Evolutionary conservation across 1,140 invertebrate genomes (phyloP).

Genomic region (Pararge aegeria): DNA sequence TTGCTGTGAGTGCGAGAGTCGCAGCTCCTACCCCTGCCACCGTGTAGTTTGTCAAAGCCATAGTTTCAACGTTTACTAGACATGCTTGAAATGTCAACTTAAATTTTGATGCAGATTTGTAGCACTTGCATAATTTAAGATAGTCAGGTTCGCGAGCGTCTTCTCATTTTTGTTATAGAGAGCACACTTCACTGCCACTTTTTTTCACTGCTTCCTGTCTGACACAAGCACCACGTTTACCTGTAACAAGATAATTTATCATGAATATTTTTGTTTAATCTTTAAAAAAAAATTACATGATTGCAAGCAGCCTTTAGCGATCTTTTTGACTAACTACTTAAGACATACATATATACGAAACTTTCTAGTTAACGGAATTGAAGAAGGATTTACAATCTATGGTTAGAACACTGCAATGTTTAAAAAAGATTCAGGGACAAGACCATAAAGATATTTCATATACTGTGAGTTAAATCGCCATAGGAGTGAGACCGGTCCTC

Average conservation of each 20-base stretch:
- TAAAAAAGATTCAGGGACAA: no score
- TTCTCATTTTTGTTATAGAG: slow-evolving; percentile 49
- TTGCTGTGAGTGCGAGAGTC: slow-evolving; percentile 46
- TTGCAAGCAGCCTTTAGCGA: no score
- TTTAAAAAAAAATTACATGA: no score
- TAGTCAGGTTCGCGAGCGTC: slow-evolving; percentile 42
- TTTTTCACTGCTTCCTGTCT: slow-evolving; percentile 34
- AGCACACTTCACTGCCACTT: slow-evolving; percentile 48
- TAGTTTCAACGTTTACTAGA: slow-evolving; percentile 51
- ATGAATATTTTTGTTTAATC: neutral
- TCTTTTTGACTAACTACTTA: no score
- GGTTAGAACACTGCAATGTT: no score
- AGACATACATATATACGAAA: no score
- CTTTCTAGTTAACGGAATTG: no score
- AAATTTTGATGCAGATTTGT: slow-evolving; percentile 46
- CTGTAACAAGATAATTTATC: slow-evolving; percentile 29
- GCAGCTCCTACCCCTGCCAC: slow-evolving; percentile 49
- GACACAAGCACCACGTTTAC: slow-evolving; percentile 26
- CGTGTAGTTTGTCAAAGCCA: slow-evolving; percentile 69
- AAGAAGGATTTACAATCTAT: no score
- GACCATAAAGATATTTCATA: no score
- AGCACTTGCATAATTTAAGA: slow-evolving; percentile 52
- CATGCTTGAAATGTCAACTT: slow-evolving; percentile 60
- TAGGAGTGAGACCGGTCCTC: no score
- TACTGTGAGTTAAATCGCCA: no score